phyloP scores from a whole-genome alignment of 1,140 invertebrate genomes.

The Gonioctena quinquepunctata region DNA sequence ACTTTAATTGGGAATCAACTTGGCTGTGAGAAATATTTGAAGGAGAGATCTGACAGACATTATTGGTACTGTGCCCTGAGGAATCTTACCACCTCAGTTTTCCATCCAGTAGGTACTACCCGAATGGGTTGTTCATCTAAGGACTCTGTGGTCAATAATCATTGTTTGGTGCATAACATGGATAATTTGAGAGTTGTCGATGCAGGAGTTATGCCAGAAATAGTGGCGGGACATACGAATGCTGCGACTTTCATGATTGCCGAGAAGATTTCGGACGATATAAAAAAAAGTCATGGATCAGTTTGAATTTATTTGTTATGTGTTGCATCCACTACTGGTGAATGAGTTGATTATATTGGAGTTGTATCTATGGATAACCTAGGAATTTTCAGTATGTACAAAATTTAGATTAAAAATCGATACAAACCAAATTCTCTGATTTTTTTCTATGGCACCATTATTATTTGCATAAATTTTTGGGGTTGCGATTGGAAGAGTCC shows the following conservation, averaged over 20 bases:
- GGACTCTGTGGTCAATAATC: conserved; percentile 57
- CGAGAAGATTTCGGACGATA: conserved; percentile 58
- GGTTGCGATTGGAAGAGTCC: too few species aligned
- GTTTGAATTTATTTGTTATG: too few species aligned
- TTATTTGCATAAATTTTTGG: too few species aligned
- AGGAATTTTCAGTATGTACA: too few species aligned
- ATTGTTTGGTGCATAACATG: conserved; percentile 55
- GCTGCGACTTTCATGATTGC: conserved; percentile 61
- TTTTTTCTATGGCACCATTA: too few species aligned
- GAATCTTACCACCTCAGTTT: conserved; percentile 8
- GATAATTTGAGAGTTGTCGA: conserved; percentile 57
- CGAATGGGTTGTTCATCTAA: conserved; percentile 63
- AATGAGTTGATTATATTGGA: too few species aligned
- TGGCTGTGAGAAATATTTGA: conserved; percentile 25
- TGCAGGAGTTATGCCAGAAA: conserved; percentile 47
- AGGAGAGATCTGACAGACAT: neutral
- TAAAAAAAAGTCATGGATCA: too few species aligned
- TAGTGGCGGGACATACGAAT: conserved; percentile 57
- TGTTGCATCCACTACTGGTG: too few species aligned
- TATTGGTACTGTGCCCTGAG: conserved; percentile 29
- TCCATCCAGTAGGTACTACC: conserved; percentile 62
- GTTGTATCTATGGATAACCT: too few species aligned
- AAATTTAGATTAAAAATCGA: too few species aligned
- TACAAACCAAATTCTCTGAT: too few species aligned
- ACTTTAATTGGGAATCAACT: neutral